A percentile compares a stretch with the other conserved stretches of the same genome.
Conservation (phyloP, 2,888 invertebrate genomes). For the Choristoneura rosaceana region DNA sequence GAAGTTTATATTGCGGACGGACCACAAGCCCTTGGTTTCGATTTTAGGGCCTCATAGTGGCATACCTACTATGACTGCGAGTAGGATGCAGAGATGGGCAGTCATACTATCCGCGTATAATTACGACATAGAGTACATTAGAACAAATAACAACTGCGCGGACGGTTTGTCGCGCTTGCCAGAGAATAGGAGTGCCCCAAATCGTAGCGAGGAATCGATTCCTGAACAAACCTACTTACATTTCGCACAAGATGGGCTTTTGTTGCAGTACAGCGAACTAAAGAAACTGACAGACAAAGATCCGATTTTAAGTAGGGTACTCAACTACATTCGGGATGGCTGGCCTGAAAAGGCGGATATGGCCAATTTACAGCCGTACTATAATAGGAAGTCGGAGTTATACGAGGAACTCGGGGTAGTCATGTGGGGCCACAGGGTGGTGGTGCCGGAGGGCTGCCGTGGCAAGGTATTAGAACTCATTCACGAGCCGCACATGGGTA, state of each 20-base stretch:
- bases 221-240: conserved; percentile 26
- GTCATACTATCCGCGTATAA: neutral
- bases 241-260: conserved; percentile 26
- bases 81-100: neutral
- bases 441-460: neutral
- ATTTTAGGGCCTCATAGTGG: neutral
- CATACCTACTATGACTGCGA: neutral
- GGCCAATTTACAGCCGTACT: conserved; percentile 15
- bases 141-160: neutral
- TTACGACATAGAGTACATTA: neutral
- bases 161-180: neutral
- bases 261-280: conserved; percentile 16
- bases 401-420: conserved; percentile 47
- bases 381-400: conserved; percentile 48
- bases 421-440: conserved; percentile 35
- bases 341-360: conserved; percentile 26
- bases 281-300: neutral
- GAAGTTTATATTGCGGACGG: neutral
- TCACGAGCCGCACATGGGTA: conserved; percentile 44
- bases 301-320: neutral
- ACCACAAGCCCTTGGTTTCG: neutral
- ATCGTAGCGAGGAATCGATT: neutral
- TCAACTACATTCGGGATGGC: conserved; percentile 15
- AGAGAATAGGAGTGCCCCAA: neutral
- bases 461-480: conserved; percentile 17